phyloP scores from a whole-genome alignment of 1,140 invertebrate genomes.

The Drosophila triauraria region DNA sequence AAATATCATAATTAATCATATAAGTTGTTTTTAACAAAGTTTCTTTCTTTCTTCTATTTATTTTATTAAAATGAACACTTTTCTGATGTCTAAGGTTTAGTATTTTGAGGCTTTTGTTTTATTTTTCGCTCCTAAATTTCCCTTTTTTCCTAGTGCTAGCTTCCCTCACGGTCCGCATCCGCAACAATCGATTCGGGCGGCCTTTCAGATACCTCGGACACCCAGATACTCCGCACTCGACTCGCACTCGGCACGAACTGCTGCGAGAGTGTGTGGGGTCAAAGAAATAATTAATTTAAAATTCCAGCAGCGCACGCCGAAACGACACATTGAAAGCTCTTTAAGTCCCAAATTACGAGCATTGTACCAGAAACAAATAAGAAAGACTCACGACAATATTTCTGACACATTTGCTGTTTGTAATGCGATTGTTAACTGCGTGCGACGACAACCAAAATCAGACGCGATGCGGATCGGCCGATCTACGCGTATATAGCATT shows the following conservation, averaged over 20 bases:
- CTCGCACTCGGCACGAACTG: constrained; percentile 46
- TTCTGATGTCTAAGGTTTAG: background rate
- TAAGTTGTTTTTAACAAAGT: no score
- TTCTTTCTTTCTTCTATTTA: background rate
- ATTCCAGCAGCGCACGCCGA: constrained; percentile 72
- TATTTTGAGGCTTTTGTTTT: no score
- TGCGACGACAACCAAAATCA: constrained; percentile 65
- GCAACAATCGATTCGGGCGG: constrained; percentile 33
- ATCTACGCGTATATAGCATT: constrained; percentile 9
- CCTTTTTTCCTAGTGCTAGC: background rate
- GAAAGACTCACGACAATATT: constrained; percentile 78
- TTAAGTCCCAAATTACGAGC: constrained; percentile 82
- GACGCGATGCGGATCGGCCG: constrained; percentile 35
- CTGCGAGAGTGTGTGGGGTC: constrained; percentile 69
- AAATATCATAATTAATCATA: background rate
- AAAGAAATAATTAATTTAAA: constrained; percentile 84
- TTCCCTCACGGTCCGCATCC: constrained; percentile 6
- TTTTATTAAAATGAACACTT: background rate
- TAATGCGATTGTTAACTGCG: constrained; percentile 76
- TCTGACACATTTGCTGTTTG: constrained; percentile 79
- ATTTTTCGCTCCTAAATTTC: no score
- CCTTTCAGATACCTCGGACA: constrained; percentile 38
- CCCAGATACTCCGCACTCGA: constrained; percentile 34
- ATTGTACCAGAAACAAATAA: constrained; percentile 80
- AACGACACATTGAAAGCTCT: constrained; percentile 84